Percentiles rank a stretch among this genome's conserved stretches.
These are phyloP conservation scores for Cydia amplana DNA, from an alignment of 1,140 invertebrate genomes.

Conservation along the genomic window DNA sequence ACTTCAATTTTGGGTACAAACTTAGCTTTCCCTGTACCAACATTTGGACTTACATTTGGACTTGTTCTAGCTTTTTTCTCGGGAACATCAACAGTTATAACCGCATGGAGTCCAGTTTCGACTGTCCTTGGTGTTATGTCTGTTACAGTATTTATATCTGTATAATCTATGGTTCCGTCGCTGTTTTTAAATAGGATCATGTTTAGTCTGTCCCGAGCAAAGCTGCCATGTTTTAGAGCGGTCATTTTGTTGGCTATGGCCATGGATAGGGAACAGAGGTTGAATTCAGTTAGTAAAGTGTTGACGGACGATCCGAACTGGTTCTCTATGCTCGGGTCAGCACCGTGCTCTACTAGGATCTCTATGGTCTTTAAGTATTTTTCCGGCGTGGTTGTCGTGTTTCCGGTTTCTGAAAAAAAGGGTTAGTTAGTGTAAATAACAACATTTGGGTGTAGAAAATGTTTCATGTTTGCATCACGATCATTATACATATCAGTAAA, in stretches of 20 bases:
- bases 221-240: slow-evolving; percentile 36
- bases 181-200: slow-evolving; percentile 48
- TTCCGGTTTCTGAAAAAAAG: slow-evolving; percentile 47
- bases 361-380: slow-evolving; percentile 55
- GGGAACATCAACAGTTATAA: neutral
- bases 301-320: slow-evolving; percentile 50
- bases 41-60: neutral
- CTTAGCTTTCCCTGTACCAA: neutral
- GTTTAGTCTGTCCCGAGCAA: slow-evolving; percentile 32
- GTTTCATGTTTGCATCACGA: too few species aligned
- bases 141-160: slow-evolving; percentile 13
- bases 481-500: too few species aligned
- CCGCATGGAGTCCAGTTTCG: neutral
- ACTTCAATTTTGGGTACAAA: neutral
- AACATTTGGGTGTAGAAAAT: too few species aligned
- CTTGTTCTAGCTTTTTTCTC: neutral
- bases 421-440: too few species aligned
- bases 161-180: slow-evolving; percentile 41
- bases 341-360: slow-evolving; percentile 52
- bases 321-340: slow-evolving; percentile 52
- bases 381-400: slow-evolving; percentile 45
- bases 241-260: slow-evolving; percentile 57
- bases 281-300: slow-evolving; percentile 52
- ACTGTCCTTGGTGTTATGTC: neutral
- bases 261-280: slow-evolving; percentile 47